These are phyloP conservation scores for Cyclopterus lumpus DNA, from an alignment of 2,797 vertebrate genomes.

Conservation along the genomic window DNA sequence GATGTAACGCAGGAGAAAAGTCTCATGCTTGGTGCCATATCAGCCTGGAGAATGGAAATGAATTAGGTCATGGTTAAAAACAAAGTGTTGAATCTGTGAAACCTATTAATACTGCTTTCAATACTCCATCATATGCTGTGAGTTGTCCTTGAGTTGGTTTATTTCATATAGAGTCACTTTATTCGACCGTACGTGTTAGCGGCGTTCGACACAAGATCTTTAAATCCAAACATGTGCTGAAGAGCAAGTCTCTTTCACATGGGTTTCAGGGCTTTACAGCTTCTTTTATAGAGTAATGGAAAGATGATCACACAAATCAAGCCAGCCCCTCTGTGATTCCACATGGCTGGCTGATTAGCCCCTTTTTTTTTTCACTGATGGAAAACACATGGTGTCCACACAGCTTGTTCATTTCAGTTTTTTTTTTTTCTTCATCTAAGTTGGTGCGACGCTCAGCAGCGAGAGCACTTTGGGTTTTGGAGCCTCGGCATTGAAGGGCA, in stretches of 20 bases:
- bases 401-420: conserved; percentile 71
- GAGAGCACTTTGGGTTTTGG: conserved; percentile 51
- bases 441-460: conserved; percentile 45
- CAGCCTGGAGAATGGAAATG: conserved; percentile 7
- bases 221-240: conserved; percentile 37
- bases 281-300: conserved; percentile 75
- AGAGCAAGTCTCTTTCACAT: conserved; percentile 37
- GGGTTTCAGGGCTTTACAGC: conserved; percentile 56
- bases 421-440: conserved; percentile 18
- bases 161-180: background rate
- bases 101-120: background rate
- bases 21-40: background rate
- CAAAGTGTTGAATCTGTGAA: background rate
- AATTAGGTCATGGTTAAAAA: conserved; percentile 9
- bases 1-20: conserved; percentile 1
- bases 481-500: conserved; percentile 68
- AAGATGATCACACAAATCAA: conserved; percentile 69
- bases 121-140: background rate
- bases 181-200: background rate
- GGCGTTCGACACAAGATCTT: conserved; percentile 37
- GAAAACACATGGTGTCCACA: conserved; percentile 76
- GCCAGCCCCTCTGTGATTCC: conserved; percentile 72
- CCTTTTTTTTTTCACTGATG: conserved; percentile 60
- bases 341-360: conserved; percentile 76
- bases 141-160: background rate